These are phyloP conservation scores for Reticulitermes lucifugus DNA, from an alignment of 2,888 invertebrate species.

Conservation along the genomic window DNA sequence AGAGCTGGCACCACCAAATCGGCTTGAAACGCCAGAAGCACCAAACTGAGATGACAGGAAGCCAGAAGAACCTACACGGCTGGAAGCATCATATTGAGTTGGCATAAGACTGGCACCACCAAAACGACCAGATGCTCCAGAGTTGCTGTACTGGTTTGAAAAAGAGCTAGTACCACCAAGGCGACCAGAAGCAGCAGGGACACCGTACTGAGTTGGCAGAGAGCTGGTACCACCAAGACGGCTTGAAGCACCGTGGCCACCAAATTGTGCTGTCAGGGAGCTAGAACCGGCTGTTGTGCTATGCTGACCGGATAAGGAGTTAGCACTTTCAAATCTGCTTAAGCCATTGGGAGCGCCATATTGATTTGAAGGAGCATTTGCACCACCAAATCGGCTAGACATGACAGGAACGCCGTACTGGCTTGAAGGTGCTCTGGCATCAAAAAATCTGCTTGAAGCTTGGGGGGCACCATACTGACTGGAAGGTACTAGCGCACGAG, in stretches of 20 bases:
- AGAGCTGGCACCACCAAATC: constrained; percentile 22
- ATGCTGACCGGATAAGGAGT: constrained; percentile 47
- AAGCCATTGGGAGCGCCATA: constrained; percentile 56
- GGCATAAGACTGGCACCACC: background rate
- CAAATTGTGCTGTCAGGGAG: background rate
- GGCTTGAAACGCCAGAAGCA: constrained; percentile 37
- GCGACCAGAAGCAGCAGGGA: constrained; percentile 34
- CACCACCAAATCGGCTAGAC: constrained; percentile 35
- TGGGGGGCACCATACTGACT: constrained; percentile 61
- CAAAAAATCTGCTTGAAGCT: constrained; percentile 43
- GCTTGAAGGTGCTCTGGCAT: constrained; percentile 55
- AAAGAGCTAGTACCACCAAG: constrained; percentile 5
- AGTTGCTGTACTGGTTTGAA: constrained; percentile 48
- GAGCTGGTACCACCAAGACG: constrained; percentile 24
- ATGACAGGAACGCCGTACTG: constrained; percentile 60
- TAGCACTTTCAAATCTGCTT: constrained; percentile 22
- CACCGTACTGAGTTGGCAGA: constrained; percentile 49
- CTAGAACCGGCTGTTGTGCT: constrained; percentile 46
- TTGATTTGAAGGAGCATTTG: constrained; percentile 55
- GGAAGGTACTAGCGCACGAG: constrained; percentile 58
- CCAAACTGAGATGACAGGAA: constrained; percentile 45
- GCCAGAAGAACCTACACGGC: background rate
- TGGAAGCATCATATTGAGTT: constrained; percentile 30
- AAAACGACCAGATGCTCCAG: constrained; percentile 35
- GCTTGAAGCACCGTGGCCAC: constrained; percentile 19